phyloP scores from a whole-genome alignment of 2,888 invertebrate genomes.

The Aleiodes testaceus region DNA sequence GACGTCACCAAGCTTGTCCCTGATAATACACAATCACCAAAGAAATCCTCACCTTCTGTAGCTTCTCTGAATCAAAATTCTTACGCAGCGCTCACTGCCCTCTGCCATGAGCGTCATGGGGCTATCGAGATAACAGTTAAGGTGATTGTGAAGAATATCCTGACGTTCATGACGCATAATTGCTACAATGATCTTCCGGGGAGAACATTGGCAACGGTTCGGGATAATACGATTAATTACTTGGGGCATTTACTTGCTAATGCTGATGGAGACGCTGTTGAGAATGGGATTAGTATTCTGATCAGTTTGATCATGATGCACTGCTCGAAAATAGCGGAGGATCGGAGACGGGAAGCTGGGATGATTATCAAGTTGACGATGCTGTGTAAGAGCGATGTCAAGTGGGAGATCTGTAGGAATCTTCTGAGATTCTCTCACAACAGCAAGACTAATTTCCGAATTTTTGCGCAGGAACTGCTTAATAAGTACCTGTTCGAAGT shows the following conservation, averaged over 20 bases:
- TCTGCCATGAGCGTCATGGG: constrained; percentile 73
- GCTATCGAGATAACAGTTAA: constrained; percentile 65
- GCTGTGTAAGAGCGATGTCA: constrained; percentile 49
- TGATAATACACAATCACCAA: constrained; percentile 56
- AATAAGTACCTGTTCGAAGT: constrained; percentile 68
- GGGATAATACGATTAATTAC: constrained; percentile 63
- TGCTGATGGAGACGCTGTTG: constrained; percentile 53
- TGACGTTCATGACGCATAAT: constrained; percentile 68
- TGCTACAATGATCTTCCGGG: constrained; percentile 36
- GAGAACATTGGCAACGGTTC: constrained; percentile 48
- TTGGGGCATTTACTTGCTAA: constrained; percentile 56
- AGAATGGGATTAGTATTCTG: constrained; percentile 58
- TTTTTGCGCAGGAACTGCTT: constrained; percentile 75
- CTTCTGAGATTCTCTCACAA: constrained; percentile 65
- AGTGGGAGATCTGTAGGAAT: constrained; percentile 43
- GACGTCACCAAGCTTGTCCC: constrained; percentile 63
- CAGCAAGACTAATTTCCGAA: constrained; percentile 71
- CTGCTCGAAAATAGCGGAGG: constrained; percentile 66
- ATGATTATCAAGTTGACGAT: constrained; percentile 62
- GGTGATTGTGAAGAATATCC: constrained; percentile 70
- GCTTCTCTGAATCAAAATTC: constrained; percentile 64
- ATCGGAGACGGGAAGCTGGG: constrained; percentile 64
- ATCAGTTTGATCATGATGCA: constrained; percentile 65
- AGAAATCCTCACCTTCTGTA: constrained; percentile 52
- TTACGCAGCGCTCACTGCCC: constrained; percentile 66